phyloP scores from a whole-genome alignment of 2,113 vertebrate genomes.

The Mus spicilegus region DNA sequence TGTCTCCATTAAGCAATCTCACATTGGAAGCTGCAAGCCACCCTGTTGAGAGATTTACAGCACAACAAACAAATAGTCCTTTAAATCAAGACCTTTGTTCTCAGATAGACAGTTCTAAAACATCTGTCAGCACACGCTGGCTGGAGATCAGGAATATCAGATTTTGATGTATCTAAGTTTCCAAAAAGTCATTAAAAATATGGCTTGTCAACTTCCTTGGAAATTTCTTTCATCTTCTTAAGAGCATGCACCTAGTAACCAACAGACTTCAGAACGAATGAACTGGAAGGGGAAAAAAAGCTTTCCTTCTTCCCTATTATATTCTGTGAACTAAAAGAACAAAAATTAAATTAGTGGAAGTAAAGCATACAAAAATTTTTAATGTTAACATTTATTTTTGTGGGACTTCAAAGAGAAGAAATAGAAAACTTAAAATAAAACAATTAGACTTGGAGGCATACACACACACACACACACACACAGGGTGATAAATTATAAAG shows the following conservation, averaged over 20 bases:
- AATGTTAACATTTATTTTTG: constrained; percentile 39
- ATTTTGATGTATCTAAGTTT: constrained; percentile 34
- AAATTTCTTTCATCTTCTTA: constrained; percentile 39
- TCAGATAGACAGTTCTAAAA: constrained; percentile 36
- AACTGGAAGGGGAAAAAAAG: not conserved
- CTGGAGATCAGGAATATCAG: constrained; percentile 13
- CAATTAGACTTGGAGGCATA: not conserved
- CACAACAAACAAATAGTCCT: constrained; percentile 39
- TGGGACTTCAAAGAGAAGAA: not conserved
- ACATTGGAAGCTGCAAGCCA: constrained; percentile 28
- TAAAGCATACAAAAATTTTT: constrained; percentile 5
- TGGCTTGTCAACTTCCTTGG: constrained; percentile 8
- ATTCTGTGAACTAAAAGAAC: constrained; percentile 40
- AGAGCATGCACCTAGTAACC: constrained; percentile 2
- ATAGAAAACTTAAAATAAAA: constrained; percentile 6
- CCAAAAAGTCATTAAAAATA: constrained; percentile 31
- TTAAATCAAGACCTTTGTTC: constrained; percentile 20
- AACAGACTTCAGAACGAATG: constrained; percentile 38
- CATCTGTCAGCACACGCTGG: not conserved
- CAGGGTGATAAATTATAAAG: not conserved
- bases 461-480: too few relatives aligned
- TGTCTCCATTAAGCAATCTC: not conserved
- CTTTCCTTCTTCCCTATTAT: not conserved
- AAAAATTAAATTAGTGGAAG: not conserved
- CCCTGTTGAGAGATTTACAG: constrained; percentile 38